These are phyloP conservation scores for Orycteropus afer DNA, from an alignment of 2,113 vertebrate species.

Conservation along the genomic window DNA sequence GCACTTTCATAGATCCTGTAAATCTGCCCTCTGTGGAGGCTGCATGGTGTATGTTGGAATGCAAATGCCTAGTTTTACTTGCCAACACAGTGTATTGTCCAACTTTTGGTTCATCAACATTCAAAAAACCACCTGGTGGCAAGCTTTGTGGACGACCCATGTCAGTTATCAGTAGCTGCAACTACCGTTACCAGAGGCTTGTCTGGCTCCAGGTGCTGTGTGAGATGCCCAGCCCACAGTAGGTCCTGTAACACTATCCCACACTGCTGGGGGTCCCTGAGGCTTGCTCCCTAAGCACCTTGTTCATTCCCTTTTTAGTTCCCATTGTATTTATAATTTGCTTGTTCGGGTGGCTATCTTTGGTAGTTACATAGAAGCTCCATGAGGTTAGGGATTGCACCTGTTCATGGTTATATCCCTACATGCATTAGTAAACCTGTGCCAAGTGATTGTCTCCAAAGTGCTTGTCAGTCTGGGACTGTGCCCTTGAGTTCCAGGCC, in stretches of 20 bases:
- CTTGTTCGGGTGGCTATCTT: background rate
- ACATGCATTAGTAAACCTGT: background rate
- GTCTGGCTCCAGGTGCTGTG: background rate
- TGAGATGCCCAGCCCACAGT: background rate
- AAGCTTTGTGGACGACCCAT: background rate
- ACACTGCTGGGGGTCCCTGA: too few species aligned
- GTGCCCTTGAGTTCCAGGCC: background rate
- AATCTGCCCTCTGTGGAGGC: background rate
- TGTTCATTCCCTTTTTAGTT: background rate
- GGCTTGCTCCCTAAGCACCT: background rate
- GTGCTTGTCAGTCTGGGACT: background rate
- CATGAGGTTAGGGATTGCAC: background rate
- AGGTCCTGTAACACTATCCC: background rate
- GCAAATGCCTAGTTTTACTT: background rate
- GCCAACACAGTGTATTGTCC: background rate
- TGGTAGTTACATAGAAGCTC: background rate
- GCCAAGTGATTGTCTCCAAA: background rate
- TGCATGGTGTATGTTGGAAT: accelerated
- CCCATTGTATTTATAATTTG: background rate
- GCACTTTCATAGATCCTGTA: background rate
- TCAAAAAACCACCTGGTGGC: background rate
- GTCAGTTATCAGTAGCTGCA: background rate
- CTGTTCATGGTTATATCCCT: background rate
- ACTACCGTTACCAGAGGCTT: background rate
- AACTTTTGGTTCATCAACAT: background rate